Base-by-base conservation (phyloP, 37 sponge, comb jelly and placozoan species). In the Chondrilla cf. caribensis region DNA sequence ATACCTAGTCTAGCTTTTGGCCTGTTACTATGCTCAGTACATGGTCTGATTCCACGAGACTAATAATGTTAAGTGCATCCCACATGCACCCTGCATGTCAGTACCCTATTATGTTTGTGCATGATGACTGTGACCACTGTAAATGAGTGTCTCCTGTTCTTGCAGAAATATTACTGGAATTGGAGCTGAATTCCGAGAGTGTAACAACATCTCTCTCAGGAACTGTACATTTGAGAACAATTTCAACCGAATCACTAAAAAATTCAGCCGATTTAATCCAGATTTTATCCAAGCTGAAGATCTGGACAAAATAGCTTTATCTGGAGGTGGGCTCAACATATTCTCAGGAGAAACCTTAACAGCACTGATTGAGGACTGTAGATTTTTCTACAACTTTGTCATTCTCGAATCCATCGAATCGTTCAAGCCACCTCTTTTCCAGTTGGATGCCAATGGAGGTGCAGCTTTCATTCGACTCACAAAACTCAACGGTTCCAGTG, bases 211-310 rank as follows among this genome's bases (percentile, higher is more conserved):
- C 6, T n/a, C 24, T 11, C 82, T 92, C 37, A 29, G 60, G 4
- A 83, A 88, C 42, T 92, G 93, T 78, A 44, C 29, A 18, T 73
- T 73, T 73, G 76, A 73, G 3, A 25, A 19, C 14, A 73, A 73
- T 38, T 18, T 73, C 42, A 73, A 73, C 24, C 29, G 6, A 5
- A 24, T 38, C 24, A 43, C 76, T 3, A 17, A 37, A 1, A 36
- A 40, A 2, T 19, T 25, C 1, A 19, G 21, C 44, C 43, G 3
- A 2, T 24, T 73, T 38, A 42, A 39, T 24, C 29, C 2, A 17
- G 21, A 1, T 19, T 11, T n/a, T 0, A 73, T 73, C 15, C n/a
- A 73, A 36, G 1, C 40, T 6, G 21, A 39, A 25, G 76, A 73
- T 38, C 44, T 73, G 25, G 36, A 40, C 44, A 1, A 39, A 2